Percentiles rank a stretch among this genome's conserved stretches.
phyloP scores from a whole-genome alignment of 2,797 vertebrate genomes.

The Notamacropus eugenii region DNA sequence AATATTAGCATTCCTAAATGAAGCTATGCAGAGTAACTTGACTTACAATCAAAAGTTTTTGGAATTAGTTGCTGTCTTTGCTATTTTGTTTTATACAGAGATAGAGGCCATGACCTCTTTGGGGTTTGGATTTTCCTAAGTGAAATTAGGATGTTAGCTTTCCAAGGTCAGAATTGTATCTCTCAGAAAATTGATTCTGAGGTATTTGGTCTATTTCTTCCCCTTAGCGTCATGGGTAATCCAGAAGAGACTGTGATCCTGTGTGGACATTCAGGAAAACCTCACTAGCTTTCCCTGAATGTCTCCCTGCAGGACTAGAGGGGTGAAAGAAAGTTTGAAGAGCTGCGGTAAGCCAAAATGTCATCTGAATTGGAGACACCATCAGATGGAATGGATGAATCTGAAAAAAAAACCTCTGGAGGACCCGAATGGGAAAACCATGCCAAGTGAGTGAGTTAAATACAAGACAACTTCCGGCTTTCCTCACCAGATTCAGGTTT shows the following conservation, averaged over 20 bases:
- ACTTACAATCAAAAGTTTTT: not conserved
- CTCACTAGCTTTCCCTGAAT: constrained; percentile 23
- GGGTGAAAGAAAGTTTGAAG: not conserved
- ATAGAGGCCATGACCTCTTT: not conserved
- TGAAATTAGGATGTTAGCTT: not conserved
- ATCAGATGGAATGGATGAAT: constrained; percentile 71
- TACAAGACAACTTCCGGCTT: not conserved
- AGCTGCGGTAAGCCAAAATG: constrained; percentile 62
- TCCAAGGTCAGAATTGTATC: constrained; percentile 36
- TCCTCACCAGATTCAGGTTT: not conserved
- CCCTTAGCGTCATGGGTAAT: not conserved
- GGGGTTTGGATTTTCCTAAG: not conserved
- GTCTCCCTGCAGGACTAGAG: constrained; percentile 60
- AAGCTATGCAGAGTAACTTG: not conserved
- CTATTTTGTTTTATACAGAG: not conserved
- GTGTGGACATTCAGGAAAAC: not conserved
- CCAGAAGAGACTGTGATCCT: constrained; percentile 16
- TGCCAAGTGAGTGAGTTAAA: constrained; percentile 74
- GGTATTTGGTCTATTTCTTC: not conserved
- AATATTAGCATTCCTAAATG: not conserved
- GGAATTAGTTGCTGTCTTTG: not conserved
- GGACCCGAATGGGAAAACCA: constrained; percentile 64
- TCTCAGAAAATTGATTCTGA: constrained; percentile 22
- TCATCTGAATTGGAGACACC: constrained; percentile 72
- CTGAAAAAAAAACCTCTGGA: constrained; percentile 60